Percentiles rank a stretch among this genome's conserved stretches.
Conservation (phyloP, 2,113 vertebrate species). For the Chaetorhynchus papuensis region DNA sequence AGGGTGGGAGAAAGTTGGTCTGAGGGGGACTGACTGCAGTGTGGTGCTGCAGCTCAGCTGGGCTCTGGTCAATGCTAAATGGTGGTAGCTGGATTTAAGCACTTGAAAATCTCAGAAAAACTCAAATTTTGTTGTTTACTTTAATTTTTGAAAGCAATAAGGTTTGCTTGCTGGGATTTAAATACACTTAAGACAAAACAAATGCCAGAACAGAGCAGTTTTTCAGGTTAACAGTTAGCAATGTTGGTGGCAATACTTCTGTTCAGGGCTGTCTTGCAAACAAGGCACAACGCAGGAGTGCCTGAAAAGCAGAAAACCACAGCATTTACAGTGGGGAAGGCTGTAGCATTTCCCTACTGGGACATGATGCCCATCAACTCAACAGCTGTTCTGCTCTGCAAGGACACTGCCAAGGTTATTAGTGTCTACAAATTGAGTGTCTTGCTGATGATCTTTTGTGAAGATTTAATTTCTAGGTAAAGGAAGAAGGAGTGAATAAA, state of each 20-base stretch:
- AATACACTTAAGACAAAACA: background rate
- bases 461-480: slow-evolving; percentile 25
- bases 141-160: background rate
- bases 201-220: background rate
- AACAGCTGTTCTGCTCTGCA: slow-evolving; percentile 14
- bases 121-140: background rate
- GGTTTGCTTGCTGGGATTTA: background rate
- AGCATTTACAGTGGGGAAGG: background rate
- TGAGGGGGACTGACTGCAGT: background rate
- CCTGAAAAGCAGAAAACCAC: background rate
- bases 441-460: background rate
- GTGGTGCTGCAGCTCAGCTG: background rate
- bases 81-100: background rate
- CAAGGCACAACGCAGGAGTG: background rate
- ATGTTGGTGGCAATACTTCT: background rate
- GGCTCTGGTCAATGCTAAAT: background rate
- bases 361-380: background rate
- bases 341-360: background rate
- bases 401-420: slow-evolving; percentile 41
- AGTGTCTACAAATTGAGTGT: background rate
- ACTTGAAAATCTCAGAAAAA: background rate
- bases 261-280: background rate
- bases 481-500: slow-evolving; percentile 12
- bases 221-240: background rate
- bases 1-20: background rate